Evolutionary conservation across 1,140 invertebrate species (phyloP).

Genomic region (Temnothorax curvispinosus): DNA sequence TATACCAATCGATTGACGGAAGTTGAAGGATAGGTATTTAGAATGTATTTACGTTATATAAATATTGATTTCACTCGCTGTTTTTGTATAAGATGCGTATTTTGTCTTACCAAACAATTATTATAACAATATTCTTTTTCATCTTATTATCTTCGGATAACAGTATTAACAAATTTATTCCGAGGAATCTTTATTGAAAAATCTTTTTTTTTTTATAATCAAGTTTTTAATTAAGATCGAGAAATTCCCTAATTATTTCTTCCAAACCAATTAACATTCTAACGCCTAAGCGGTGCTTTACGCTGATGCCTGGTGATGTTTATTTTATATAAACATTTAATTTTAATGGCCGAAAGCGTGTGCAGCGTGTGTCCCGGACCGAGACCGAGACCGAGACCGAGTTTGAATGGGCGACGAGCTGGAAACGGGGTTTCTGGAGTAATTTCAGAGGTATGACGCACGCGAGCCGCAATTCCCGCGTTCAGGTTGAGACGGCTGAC

Average conservation of each 20-base stretch:
- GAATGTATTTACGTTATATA: neutral
- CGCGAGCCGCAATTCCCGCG: slow-evolving; percentile 29
- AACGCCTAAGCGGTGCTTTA: neutral
- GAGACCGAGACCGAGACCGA: slow-evolving; percentile 39
- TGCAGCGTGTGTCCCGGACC: slow-evolving; percentile 9
- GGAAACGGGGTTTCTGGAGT: slow-evolving; percentile 61
- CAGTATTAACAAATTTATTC: neutral
- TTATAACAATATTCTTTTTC: neutral
- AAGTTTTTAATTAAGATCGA: neutral
- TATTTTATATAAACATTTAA: slow-evolving; percentile 16
- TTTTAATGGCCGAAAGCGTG: slow-evolving; percentile 49
- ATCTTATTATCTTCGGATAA: neutral
- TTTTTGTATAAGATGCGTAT: neutral
- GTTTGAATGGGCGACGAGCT: slow-evolving; percentile 36
- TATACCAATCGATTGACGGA: neutral
- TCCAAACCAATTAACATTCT: neutral
- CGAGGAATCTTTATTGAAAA: neutral
- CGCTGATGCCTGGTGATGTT: neutral
- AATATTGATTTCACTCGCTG: neutral
- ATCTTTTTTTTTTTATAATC: neutral
- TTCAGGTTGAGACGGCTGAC: slow-evolving; percentile 48
- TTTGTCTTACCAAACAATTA: neutral
- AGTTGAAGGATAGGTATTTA: neutral
- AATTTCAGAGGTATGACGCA: slow-evolving; percentile 47
- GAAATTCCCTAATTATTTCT: slow-evolving; percentile 20